Base-by-base conservation (phyloP, 1,140 invertebrate species). In the Drosophila simulans region DNA sequence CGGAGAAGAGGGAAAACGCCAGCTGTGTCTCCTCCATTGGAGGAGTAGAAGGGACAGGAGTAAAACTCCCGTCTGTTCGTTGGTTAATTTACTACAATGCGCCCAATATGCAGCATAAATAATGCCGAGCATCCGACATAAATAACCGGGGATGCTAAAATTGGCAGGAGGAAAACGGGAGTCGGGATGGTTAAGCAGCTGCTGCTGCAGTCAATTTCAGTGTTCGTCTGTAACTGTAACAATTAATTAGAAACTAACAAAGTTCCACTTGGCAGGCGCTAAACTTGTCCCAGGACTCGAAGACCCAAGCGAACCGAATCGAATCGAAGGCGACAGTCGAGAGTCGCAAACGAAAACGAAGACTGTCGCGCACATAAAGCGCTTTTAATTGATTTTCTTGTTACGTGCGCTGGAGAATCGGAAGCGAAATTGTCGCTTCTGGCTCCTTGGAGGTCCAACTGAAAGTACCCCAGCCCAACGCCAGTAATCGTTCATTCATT, bases 221-320 rank as follows among this genome's bases (percentile, higher is more conserved):
- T 37, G 59, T 62, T 70, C 58, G 64, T 57, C 60, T 77, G 83
- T 82, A 76, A 88, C 78, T 88, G 83, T 88, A 89, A 88, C 83
- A 88, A 88, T 88, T 88, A 88, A 88, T 88, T 88, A 88, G 84
- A 89, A 88, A 88, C 84, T 88, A 88, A 88, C 76, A 83, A 88
- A 88, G 84, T 88, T 88, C 84, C 80, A 80, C 80, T 89, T 89
- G 70, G 64, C 79, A 79, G 80, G 84, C 83, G 79, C 75, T 78
- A 79, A 86, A 88, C 84, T 84, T 84, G 80, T 77, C 42, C 80
- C 68, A 60, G 57, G 22, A 64, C 43, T 8, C 11, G 34, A n/a
- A 27, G 51, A 68, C 31, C 46, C 48, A 56, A 39, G 37, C 52
- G 27, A 51, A 49, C 17, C 63, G 63, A 63, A 63, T 49, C 57